A percentile compares a stretch with the other conserved stretches of the same genome.
These are phyloP conservation scores for Girardinichthys multiradiatus DNA, from an alignment of 2,113 vertebrate genomes.

Conservation along the genomic window DNA sequence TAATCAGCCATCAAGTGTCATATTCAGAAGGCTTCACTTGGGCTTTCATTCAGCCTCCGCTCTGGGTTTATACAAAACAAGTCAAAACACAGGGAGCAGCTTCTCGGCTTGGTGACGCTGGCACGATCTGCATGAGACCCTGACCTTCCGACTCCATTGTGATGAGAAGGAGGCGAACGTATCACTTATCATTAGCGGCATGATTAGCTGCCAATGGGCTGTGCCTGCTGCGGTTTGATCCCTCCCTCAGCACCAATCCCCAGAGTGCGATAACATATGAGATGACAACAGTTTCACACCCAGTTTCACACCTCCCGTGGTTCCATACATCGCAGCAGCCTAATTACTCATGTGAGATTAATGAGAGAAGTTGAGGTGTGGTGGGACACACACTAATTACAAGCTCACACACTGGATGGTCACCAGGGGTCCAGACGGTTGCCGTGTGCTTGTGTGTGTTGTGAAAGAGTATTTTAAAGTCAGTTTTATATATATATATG, in stretches of 20 bases:
- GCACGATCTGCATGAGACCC: conserved; percentile 31
- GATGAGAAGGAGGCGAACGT: conserved; percentile 55
- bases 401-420: conserved; percentile 43
- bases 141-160: conserved; percentile 63
- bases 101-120: background rate
- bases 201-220: conserved; percentile 78
- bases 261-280: conserved; percentile 73
- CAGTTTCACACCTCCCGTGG: conserved; percentile 71
- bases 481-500: no score
- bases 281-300: conserved; percentile 78
- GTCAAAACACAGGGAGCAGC: background rate
- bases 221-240: conserved; percentile 64
- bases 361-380: conserved; percentile 74
- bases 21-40: conserved; percentile 27
- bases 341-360: conserved; percentile 79
- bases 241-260: conserved; percentile 49
- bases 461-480: conserved; percentile 30
- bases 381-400: conserved; percentile 71
- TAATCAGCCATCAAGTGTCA: conserved; percentile 70
- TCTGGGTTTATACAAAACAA: conserved; percentile 48
- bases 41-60: conserved; percentile 22
- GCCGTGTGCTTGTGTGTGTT: conserved; percentile 22
- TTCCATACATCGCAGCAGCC: conserved; percentile 68
- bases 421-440: conserved; percentile 31
- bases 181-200: conserved; percentile 71